Evolutionary conservation across 2,888 invertebrate species (phyloP).

Genomic region (Leptinotarsa haldemani): DNA sequence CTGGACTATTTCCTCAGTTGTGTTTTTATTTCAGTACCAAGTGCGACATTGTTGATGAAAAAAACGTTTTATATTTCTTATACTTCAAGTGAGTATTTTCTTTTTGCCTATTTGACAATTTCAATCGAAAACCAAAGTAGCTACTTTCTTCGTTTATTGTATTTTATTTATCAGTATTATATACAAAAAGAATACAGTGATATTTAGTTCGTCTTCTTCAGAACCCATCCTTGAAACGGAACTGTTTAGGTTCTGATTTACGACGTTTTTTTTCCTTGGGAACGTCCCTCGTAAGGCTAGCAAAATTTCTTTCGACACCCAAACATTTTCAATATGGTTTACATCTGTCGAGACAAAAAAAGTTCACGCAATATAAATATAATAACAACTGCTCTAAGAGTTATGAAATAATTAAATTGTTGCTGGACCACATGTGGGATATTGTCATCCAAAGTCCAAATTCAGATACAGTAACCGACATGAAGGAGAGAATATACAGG

Average conservation of each 20-base stretch:
- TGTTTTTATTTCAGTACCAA: too few species aligned
- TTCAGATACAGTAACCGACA: not conserved
- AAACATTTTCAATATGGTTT: constrained; percentile 31
- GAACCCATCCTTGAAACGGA: not conserved
- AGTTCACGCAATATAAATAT: constrained; percentile 30
- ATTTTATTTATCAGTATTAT: not conserved
- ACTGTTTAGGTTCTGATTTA: constrained; percentile 1
- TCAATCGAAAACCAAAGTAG: too few species aligned
- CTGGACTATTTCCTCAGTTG: too few species aligned
- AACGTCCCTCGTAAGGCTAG: constrained; percentile 5
- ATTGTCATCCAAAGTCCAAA: constrained; percentile 20
- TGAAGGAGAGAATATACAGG: not conserved
- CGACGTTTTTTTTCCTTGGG: not conserved
- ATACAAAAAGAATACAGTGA: not conserved
- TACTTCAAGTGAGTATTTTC: too few species aligned
- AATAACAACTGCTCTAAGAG: constrained; percentile 33
- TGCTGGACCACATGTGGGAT: constrained; percentile 29
- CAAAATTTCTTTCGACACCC: constrained; percentile 17
- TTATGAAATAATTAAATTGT: constrained; percentile 30
- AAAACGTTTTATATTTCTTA: too few species aligned
- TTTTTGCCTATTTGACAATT: too few species aligned
- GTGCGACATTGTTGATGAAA: too few species aligned
- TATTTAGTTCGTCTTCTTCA: not conserved
- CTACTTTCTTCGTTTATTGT: too few species aligned
- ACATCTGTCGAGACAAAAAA: constrained; percentile 33